Base-by-base conservation (phyloP, 2,113 vertebrate species). In the Verasper variegatus region DNA sequence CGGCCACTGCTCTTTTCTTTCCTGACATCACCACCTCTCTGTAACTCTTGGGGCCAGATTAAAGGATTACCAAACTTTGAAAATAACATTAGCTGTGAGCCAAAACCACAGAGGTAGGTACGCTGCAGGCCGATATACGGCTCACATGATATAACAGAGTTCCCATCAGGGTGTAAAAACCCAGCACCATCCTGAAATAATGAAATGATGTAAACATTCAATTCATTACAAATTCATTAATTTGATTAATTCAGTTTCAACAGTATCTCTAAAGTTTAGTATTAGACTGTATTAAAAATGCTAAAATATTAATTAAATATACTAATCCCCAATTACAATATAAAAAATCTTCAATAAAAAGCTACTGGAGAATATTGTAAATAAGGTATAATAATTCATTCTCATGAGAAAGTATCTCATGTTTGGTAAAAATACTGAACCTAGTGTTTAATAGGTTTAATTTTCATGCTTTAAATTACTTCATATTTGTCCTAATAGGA, bases 11-110 rank as follows among this genome's bases (percentile, higher is more conserved):
- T 87, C 86, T 90, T 92, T 92, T 92, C 92, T 91, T 82, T 90
- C 89, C 89, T 93, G 91, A 93, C 93, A 93, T 93, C 92, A 92
- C 91, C 90, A 84, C 90, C 88, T 86, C 87, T 64, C 88, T 91
- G 89, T 83, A 77, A 90, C 90, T 91, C 91, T 84, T 89, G 86
- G 73, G 73, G 24, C 37, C 80, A 89, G 92, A 94, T 94, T 94
- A 94, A 88, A 88, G 89, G 93, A 92, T 93, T 93, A 94, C 45
- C 68, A 59, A 74, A 84, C 78, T 89, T 90, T 88, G 86, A 84
- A 89, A 88, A 92, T 83, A 92, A 81, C 64, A 27, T 74, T 51
- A 81, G 18, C 47, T 1, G 13, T 65, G 56, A 24, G 61, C 49
- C 75, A 56, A 72, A 84, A 74, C 27, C 70, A 49, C 58, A 49